Percentiles rank a stretch among this genome's conserved stretches.
Conservation (phyloP, 2,797 vertebrate species). For the Orestias chungarensis region DNA sequence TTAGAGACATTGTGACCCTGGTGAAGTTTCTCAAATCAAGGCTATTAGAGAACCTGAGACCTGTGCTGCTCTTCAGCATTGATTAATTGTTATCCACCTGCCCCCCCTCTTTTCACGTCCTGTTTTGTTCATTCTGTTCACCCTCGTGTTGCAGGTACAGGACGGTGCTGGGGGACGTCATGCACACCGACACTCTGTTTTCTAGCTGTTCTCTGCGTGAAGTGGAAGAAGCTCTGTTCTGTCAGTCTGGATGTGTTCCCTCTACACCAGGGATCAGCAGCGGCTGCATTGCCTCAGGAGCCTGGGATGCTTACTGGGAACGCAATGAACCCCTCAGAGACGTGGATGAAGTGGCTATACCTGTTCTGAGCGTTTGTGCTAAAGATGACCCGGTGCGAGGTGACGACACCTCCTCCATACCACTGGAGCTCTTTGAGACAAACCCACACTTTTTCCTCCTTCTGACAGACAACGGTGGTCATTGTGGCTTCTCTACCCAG, state of each 20-base stretch:
- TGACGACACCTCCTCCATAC: conserved; percentile 72
- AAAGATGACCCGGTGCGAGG: conserved; percentile 83
- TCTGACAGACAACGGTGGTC: conserved; percentile 80
- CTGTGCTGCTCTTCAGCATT: conserved; percentile 42
- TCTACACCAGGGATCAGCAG: conserved; percentile 21
- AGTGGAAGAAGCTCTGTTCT: conserved; percentile 82
- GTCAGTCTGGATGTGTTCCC: conserved; percentile 61
- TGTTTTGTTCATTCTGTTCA: background rate
- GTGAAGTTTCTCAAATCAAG: conserved; percentile 58
- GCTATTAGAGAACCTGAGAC: conserved; percentile 27
- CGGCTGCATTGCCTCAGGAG: conserved; percentile 21
- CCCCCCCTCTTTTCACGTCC: conserved; percentile 5
- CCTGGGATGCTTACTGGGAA: conserved; percentile 87
- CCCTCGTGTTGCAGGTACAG: conserved; percentile 73
- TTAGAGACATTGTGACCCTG: conserved; percentile 53
- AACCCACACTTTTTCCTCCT: conserved; percentile 88
- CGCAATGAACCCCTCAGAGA: conserved; percentile 83
- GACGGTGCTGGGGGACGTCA: conserved; percentile 77
- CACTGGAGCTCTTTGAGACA: conserved; percentile 85
- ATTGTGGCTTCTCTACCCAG: conserved; percentile 81
- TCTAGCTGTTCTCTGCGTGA: conserved; percentile 78
- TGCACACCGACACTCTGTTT: conserved; percentile 78
- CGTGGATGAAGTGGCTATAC: conserved; percentile 86
- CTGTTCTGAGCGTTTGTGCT: conserved; percentile 83
- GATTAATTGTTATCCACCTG: conserved; percentile 52